A percentile compares a stretch with the other conserved stretches of the same genome.
These are phyloP conservation scores for Tipula lateralis DNA, from an alignment of 2,888 invertebrate genomes.

Conservation along the genomic window DNA sequence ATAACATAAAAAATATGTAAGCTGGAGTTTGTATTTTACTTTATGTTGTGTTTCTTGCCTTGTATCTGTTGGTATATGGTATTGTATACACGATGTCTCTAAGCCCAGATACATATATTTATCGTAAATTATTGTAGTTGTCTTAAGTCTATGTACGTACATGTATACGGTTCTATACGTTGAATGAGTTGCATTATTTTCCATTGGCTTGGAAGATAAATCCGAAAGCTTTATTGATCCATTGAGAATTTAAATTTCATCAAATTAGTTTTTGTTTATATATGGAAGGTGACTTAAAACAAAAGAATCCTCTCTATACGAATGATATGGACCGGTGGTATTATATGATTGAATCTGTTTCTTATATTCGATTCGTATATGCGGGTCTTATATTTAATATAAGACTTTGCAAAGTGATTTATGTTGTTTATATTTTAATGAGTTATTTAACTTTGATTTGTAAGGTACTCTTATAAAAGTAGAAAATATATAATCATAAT, in stretches of 20 bases:
- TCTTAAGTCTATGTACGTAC: background rate
- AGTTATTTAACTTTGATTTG: too few relatives aligned
- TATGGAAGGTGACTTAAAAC: background rate
- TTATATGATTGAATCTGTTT: too few relatives aligned
- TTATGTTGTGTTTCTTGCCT: background rate
- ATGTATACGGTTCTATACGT: background rate
- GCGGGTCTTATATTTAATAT: too few relatives aligned
- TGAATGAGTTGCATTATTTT: background rate
- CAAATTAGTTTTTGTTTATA: background rate
- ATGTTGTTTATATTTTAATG: too few relatives aligned
- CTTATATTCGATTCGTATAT: too few relatives aligned
- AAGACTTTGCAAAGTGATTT: too few relatives aligned
- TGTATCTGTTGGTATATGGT: background rate
- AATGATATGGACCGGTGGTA: background rate
- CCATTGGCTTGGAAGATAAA: background rate
- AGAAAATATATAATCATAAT: too few relatives aligned
- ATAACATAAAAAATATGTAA: constrained; percentile 15
- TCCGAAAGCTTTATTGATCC: background rate
- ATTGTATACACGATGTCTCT: background rate
- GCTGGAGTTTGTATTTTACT: background rate
- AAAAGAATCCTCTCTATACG: background rate
- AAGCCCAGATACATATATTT: background rate
- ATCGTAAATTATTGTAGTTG: background rate
- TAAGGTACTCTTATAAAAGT: too few relatives aligned
- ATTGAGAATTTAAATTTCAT: background rate